Conservation (phyloP, 2,797 vertebrate genomes). For the Pagetopsis macropterus region DNA sequence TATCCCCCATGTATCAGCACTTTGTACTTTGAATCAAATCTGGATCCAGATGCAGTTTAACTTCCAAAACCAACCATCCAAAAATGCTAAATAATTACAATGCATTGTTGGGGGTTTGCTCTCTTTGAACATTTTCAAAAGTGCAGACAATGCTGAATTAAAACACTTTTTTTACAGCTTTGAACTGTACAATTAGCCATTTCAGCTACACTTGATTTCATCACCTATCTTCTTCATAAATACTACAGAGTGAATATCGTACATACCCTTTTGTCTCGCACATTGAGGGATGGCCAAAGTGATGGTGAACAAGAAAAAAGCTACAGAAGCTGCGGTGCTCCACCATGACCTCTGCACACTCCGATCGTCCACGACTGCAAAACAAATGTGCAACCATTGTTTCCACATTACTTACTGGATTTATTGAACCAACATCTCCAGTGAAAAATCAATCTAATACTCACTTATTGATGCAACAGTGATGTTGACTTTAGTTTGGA, state of each 20-base stretch:
- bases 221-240: not conserved
- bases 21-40: not conserved
- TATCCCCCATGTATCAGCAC: not conserved
- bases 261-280: constrained; percentile 74
- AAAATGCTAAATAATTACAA: not conserved
- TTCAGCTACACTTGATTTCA: too few relatives aligned
- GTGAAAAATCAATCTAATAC: constrained; percentile 23
- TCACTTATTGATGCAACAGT: constrained; percentile 74
- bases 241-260: not conserved
- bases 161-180: not conserved
- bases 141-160: not conserved
- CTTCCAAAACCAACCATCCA: not conserved
- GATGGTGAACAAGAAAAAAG: constrained; percentile 78
- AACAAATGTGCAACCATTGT: not conserved
- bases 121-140: not conserved
- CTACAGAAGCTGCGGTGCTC: constrained; percentile 79
- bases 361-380: constrained; percentile 70
- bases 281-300: constrained; percentile 72
- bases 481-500: constrained; percentile 79
- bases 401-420: too few relatives aligned
- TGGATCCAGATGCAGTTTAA: constrained; percentile 2
- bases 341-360: constrained; percentile 77
- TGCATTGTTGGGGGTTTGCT: not conserved
- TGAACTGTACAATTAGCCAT: not conserved
- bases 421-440: not conserved